A percentile compares a stretch with the other conserved stretches of the same genome.
These are phyloP conservation scores for Pseudocheirus occidentalis DNA, from an alignment of 2,797 vertebrate species.

Conservation along the genomic window DNA sequence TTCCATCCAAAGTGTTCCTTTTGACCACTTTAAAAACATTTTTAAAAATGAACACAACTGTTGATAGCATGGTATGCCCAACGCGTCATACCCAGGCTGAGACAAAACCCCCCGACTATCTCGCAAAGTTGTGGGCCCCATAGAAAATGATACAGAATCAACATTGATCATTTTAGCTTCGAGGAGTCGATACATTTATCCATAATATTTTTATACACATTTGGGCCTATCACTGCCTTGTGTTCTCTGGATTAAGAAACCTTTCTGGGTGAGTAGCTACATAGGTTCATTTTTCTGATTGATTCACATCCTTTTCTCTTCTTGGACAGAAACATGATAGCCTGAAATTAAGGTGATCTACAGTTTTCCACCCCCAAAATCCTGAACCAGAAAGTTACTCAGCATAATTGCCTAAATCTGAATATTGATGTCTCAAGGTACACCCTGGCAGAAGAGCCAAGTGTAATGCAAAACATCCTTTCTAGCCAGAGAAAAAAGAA, in stretches of 20 bases:
- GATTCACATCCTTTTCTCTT: not conserved
- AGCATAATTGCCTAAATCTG: not conserved
- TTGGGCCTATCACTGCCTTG: not conserved
- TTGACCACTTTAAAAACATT: no score
- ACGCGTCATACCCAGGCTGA: no score
- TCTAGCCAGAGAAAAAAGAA: not conserved
- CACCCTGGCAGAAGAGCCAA: not conserved
- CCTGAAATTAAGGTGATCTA: not conserved
- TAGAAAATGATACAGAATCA: not conserved
- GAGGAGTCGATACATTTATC: not conserved
- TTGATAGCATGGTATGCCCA: no score
- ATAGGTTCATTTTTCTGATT: not conserved
- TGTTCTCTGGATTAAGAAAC: not conserved
- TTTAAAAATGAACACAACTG: no score
- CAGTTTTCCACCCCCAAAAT: not conserved
- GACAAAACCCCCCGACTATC: no score
- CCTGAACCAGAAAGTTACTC: not conserved
- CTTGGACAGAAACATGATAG: not conserved
- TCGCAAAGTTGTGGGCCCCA: no score
- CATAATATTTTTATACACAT: not conserved
- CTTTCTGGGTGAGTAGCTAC: not conserved
- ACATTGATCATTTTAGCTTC: not conserved
- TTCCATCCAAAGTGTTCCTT: no score
- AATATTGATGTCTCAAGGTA: not conserved
- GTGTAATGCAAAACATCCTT: not conserved